Percentiles rank a stretch among this genome's conserved stretches.
These are phyloP conservation scores for Pelusios castaneus DNA, from an alignment of 2,113 vertebrate species.

Conservation along the genomic window DNA sequence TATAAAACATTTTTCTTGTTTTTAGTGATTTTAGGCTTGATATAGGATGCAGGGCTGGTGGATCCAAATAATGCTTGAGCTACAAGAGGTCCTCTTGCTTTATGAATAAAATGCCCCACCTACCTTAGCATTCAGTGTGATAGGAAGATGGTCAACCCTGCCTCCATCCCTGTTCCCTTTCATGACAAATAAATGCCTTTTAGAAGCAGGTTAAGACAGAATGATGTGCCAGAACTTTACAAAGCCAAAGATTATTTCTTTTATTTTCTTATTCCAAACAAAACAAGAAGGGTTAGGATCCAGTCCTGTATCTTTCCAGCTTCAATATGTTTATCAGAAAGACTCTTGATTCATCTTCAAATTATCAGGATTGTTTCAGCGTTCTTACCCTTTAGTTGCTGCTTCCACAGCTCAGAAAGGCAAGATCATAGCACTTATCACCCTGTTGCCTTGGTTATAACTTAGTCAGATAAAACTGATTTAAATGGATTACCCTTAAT, in stretches of 20 bases:
- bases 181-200: background rate
- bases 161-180: background rate
- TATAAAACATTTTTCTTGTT: background rate
- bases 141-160: background rate
- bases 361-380: background rate
- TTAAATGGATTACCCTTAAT: too few species aligned
- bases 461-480: background rate
- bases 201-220: background rate
- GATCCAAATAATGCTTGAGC: background rate
- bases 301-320: too few species aligned
- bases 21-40: background rate
- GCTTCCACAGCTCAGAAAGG: background rate
- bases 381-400: background rate
- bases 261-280: background rate
- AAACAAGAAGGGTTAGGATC: background rate
- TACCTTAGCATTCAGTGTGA: rapidly evolving
- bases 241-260: background rate
- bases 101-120: background rate
- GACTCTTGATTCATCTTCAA: too few species aligned
- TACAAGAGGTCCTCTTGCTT: background rate
- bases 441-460: background rate
- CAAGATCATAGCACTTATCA: background rate
- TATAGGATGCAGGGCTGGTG: background rate
- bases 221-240: background rate
- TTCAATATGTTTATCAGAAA: too few species aligned